phyloP scores from a whole-genome alignment of 1,140 invertebrate species.

The Penaeus japonicus region DNA sequence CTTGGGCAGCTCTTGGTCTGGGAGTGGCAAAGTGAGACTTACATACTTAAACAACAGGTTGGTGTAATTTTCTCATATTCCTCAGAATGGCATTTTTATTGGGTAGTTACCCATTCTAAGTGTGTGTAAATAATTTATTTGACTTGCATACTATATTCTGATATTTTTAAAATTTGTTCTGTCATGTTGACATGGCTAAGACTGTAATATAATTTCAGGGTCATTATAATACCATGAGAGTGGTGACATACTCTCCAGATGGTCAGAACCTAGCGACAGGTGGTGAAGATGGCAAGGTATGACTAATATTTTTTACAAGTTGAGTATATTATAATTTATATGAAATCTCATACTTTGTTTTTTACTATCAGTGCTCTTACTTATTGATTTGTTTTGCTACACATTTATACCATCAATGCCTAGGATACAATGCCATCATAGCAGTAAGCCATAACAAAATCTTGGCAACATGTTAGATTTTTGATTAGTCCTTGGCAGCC shows the following conservation, averaged over 20 bases:
- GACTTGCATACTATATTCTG: not conserved
- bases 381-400: not conserved
- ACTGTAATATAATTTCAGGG: slow-evolving; percentile 65
- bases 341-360: not conserved
- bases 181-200: not conserved
- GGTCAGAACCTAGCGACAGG: slow-evolving; percentile 91
- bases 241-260: slow-evolving; percentile 89
- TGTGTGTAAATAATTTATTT: not conserved
- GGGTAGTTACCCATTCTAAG: not conserved
- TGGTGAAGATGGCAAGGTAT: slow-evolving; percentile 90
- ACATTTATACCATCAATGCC: not conserved
- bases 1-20: slow-evolving; percentile 93
- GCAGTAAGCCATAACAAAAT: too few species aligned
- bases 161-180: not conserved
- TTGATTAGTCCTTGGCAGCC: too few species aligned
- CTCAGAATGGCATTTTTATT: slow-evolving; percentile 12
- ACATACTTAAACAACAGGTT: slow-evolving; percentile 92
- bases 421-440: not conserved
- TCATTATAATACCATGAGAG: slow-evolving; percentile 88
- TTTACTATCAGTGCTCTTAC: slow-evolving; percentile 8
- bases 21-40: slow-evolving; percentile 99
- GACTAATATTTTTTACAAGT: not conserved
- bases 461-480: too few species aligned
- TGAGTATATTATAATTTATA: not conserved
- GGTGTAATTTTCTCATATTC: not conserved